phyloP scores from a whole-genome alignment of 2,888 invertebrate genomes.

The Iselma pallidipennis region DNA sequence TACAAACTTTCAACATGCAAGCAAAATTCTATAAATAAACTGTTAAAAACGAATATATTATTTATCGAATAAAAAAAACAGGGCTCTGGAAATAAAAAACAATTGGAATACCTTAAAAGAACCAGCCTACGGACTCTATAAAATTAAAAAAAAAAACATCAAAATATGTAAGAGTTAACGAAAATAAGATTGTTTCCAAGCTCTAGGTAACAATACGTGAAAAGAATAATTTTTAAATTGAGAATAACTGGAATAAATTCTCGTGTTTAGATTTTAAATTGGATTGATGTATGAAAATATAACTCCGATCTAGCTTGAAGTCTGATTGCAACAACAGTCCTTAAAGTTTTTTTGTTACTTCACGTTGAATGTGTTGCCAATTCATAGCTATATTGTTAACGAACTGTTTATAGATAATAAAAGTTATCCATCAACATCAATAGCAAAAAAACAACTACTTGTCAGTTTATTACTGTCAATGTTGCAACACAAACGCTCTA shows the following conservation, averaged over 20 bases:
- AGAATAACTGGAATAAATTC: not conserved
- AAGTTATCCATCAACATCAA: conserved; percentile 9
- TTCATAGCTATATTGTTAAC: not conserved
- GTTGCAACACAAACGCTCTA: not conserved
- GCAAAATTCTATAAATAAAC: conserved; percentile 18
- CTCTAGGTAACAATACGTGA: not conserved
- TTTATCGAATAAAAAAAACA: too few relatives aligned
- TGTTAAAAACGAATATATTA: too few relatives aligned
- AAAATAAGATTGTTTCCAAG: not conserved
- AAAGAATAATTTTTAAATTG: not conserved
- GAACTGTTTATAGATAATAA: not conserved
- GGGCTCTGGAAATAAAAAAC: too few relatives aligned
- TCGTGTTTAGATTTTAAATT: not conserved
- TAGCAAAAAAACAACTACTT: not conserved
- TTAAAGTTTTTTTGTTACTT: not conserved
- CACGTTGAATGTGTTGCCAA: not conserved
- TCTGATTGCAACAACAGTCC: not conserved
- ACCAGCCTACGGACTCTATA: too few relatives aligned
- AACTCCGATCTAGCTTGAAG: too few relatives aligned
- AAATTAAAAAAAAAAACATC: not conserved
- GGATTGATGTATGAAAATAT: too few relatives aligned
- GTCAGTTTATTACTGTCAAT: not conserved
- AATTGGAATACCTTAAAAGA: too few relatives aligned
- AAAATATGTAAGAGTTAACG: not conserved
- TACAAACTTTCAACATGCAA: conserved; percentile 27